These are phyloP conservation scores for Toxotes lorentzi DNA, from an alignment of 2,797 vertebrate genomes.

Conservation along the genomic window DNA sequence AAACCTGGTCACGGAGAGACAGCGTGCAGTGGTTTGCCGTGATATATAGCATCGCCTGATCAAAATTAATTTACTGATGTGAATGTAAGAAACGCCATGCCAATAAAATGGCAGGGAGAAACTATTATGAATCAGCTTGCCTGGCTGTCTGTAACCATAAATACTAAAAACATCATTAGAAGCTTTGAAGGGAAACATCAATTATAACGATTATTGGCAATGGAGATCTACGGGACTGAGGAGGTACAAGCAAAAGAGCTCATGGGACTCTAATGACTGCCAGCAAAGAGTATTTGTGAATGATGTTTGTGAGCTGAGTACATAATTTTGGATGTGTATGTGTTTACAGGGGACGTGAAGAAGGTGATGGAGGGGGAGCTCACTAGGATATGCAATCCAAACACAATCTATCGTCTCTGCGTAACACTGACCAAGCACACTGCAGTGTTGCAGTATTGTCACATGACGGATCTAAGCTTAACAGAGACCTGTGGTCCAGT, in stretches of 20 bases:
- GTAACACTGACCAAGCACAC: slow-evolving; percentile 38
- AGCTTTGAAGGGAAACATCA: slow-evolving; percentile 75
- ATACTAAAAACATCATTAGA: slow-evolving; percentile 81
- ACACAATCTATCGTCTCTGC: slow-evolving; percentile 27
- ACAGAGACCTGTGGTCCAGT: slow-evolving; percentile 1
- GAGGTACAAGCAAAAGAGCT: slow-evolving; percentile 56
- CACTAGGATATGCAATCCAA: slow-evolving; percentile 12
- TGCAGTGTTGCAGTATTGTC: slow-evolving; percentile 12
- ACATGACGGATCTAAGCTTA: slow-evolving; percentile 25
- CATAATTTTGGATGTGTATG: slow-evolving; percentile 45
- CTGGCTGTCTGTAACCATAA: slow-evolving; percentile 74
- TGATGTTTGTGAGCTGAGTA: slow-evolving; percentile 47
- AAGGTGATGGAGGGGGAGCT: slow-evolving; percentile 20
- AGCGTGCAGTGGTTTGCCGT: slow-evolving; percentile 59
- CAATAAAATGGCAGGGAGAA: slow-evolving; percentile 76
- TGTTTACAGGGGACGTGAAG: slow-evolving; percentile 25
- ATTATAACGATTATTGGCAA: slow-evolving; percentile 80
- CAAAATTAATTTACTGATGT: slow-evolving; percentile 85
- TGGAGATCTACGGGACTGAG: slow-evolving; percentile 56
- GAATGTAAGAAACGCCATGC: slow-evolving; percentile 75
- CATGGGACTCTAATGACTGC: slow-evolving; percentile 68
- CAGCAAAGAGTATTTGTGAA: slow-evolving; percentile 43
- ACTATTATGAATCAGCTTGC: slow-evolving; percentile 77
- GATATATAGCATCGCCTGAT: slow-evolving; percentile 75
- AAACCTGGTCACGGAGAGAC: slow-evolving; percentile 75